phyloP scores from a whole-genome alignment of 2,113 vertebrate genomes.

The Gambusia affinis region DNA sequence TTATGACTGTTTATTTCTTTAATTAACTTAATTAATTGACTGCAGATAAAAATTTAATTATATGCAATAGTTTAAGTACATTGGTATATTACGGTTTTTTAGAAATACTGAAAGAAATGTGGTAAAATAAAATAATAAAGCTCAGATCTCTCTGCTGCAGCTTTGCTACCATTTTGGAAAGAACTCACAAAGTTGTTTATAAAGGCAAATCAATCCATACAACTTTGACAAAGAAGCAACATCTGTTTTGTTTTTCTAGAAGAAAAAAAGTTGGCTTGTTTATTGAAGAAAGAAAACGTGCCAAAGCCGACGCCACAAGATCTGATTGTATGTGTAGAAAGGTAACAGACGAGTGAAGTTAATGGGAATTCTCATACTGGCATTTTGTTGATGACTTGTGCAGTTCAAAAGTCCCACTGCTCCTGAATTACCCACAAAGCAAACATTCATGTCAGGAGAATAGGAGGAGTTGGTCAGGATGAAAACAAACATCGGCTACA shows the following conservation, averaged over 20 bases:
- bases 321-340: not conserved
- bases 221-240: slow-evolving; percentile 49
- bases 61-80: not conserved
- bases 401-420: slow-evolving; percentile 16
- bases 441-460: slow-evolving; percentile 5
- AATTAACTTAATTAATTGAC: too few species aligned
- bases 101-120: not conserved
- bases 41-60: rapidly evolving
- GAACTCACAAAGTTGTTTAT: slow-evolving; percentile 49
- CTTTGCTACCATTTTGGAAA: slow-evolving; percentile 40
- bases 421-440: slow-evolving; percentile 28
- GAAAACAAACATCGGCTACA: slow-evolving; percentile 43
- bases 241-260: slow-evolving; percentile 16
- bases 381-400: slow-evolving; percentile 48
- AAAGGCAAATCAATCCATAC: slow-evolving; percentile 51
- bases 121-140: too few species aligned
- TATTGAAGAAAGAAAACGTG: slow-evolving; percentile 26
- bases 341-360: slow-evolving; percentile 41
- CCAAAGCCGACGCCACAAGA: slow-evolving; percentile 17
- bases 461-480: not conserved
- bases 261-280: slow-evolving; percentile 30
- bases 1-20: too few species aligned
- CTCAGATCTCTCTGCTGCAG: not conserved
- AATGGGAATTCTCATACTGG: slow-evolving; percentile 32
- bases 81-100: not conserved